A percentile compares a stretch with the other conserved stretches of the same genome.
phyloP scores from a whole-genome alignment of 2,113 vertebrate species.

The Salvelinus fontinalis region DNA sequence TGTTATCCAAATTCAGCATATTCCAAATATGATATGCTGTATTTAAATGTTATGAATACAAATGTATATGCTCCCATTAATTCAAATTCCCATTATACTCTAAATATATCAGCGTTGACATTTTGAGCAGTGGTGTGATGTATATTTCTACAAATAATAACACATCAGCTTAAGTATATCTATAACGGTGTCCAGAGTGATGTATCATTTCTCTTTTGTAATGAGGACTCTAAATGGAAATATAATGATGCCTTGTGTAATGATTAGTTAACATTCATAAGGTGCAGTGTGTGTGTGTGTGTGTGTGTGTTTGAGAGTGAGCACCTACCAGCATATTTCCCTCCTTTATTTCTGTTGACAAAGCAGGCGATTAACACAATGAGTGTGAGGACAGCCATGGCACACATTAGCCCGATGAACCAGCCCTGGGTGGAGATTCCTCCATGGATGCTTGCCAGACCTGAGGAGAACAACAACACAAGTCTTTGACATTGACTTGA shows the following conservation, averaged over 20 bases:
- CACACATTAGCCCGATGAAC: conserved; percentile 97
- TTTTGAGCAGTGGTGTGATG: conserved; percentile 11
- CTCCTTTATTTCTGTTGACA: conserved; percentile 94
- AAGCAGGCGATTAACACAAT: conserved; percentile 89
- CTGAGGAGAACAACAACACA: conserved; percentile 66
- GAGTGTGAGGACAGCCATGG: conserved; percentile 89
- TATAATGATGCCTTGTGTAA: conserved; percentile 39
- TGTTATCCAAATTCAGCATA: conserved; percentile 22
- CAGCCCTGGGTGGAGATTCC: conserved; percentile 92
- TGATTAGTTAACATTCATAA: conserved; percentile 50
- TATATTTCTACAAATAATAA: conserved; percentile 10
- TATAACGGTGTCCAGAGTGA: conserved; percentile 32
- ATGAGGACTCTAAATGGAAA: conserved; percentile 45
- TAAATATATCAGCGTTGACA: conserved; percentile 49
- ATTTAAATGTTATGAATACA: conserved; percentile 43
- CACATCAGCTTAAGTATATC: conserved; percentile 28
- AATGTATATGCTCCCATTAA: conserved; percentile 46
- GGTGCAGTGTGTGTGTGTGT: conserved; percentile 1
- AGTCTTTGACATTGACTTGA: conserved; percentile 56
- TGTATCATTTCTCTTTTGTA: conserved; percentile 40
- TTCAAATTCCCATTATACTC: conserved; percentile 29
- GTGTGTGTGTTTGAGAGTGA: conserved; percentile 1
- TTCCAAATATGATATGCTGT: conserved; percentile 41
- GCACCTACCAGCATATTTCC: conserved; percentile 93
- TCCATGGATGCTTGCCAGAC: conserved; percentile 84